Evolutionary conservation across 2,113 vertebrate genomes (phyloP).

Genomic region (Tragelaphus imberbis): DNA sequence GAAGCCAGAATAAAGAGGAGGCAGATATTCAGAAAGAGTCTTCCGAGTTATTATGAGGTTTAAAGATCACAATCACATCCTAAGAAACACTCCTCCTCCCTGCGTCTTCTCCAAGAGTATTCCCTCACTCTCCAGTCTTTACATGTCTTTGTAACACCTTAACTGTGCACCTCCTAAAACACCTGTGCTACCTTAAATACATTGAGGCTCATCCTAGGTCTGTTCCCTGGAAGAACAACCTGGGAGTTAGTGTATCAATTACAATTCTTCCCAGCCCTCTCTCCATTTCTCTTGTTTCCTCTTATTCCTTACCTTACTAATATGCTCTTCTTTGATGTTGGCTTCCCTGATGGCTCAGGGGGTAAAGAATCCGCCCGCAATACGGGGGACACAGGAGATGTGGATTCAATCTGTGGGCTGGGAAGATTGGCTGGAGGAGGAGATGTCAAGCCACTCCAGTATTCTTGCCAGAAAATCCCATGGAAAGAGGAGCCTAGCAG

Average conservation of each 20-base stretch:
- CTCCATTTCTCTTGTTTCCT: background rate
- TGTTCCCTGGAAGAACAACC: background rate
- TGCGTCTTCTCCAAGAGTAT: background rate
- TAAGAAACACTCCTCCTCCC: background rate
- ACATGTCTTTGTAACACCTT: background rate
- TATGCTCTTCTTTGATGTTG: background rate
- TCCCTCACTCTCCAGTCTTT: background rate
- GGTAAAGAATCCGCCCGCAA: background rate
- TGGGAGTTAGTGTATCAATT: rapidly evolving
- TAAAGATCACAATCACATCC: background rate
- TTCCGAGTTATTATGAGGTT: background rate
- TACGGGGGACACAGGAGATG: background rate
- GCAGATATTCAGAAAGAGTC: background rate
- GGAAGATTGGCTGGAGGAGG: background rate
- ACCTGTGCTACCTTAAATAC: background rate
- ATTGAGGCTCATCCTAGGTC: background rate
- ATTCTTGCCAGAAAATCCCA: background rate
- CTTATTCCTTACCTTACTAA: background rate
- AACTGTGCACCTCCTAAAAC: background rate
- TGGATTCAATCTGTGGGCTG: background rate
- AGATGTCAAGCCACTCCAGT: background rate
- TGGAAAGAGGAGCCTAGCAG: background rate
- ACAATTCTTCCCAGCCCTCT: background rate
- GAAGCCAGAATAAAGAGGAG: background rate
- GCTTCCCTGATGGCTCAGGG: background rate